Evolutionary conservation across 2,797 vertebrate species (phyloP).

Genomic region (Iguana delicatissima): DNA sequence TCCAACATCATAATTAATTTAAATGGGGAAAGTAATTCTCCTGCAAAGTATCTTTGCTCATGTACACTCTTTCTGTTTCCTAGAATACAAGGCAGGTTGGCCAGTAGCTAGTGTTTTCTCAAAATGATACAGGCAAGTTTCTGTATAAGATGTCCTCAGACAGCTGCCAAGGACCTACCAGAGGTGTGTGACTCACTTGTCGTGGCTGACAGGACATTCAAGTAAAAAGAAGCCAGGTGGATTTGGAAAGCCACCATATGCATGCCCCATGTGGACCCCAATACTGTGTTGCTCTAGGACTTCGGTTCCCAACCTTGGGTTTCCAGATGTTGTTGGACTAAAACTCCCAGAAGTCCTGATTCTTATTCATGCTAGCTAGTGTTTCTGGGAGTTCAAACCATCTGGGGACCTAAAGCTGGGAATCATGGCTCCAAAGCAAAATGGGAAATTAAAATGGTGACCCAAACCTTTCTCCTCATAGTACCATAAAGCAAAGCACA

Average conservation of each 20-base stretch:
- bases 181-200: too few relatives aligned
- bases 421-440: not conserved
- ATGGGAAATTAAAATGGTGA: not conserved
- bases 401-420: not conserved
- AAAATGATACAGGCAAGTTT: constrained; percentile 17
- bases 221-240: not conserved
- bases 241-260: not conserved
- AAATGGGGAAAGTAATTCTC: constrained; percentile 70
- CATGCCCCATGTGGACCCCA: not conserved
- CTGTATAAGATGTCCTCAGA: not conserved
- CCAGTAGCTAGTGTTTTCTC: constrained; percentile 39
- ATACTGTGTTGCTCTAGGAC: not conserved
- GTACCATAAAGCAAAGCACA: too few relatives aligned
- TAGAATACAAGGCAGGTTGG: constrained; percentile 24
- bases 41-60: constrained; percentile 64
- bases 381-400: not conserved
- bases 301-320: not conserved
- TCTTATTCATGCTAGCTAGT: not conserved
- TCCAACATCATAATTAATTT: constrained; percentile 76
- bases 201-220: not conserved
- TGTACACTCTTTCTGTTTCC: constrained; percentile 47
- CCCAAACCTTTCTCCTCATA: not conserved
- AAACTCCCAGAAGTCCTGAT: not conserved
- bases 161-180: not conserved
- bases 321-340: not conserved